These are phyloP conservation scores for Phoronis australis DNA, from an alignment of 2,888 invertebrate species.

Conservation along the genomic window DNA sequence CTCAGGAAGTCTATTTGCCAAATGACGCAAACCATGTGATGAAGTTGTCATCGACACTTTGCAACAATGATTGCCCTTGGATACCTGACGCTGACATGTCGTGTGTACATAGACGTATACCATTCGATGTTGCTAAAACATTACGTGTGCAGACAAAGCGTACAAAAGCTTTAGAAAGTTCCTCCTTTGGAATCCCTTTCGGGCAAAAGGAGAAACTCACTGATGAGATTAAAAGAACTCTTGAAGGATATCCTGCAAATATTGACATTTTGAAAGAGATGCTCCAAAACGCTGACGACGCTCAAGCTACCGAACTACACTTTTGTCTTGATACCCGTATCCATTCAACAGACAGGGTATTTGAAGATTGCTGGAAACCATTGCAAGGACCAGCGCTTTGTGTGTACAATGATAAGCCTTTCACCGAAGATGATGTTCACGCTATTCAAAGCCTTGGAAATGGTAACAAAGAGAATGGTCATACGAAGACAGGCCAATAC, in stretches of 20 bases:
- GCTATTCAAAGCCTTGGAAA: slow-evolving; percentile 43
- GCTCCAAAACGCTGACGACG: slow-evolving; percentile 46
- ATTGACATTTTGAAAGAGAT: too few species aligned
- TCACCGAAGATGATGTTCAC: slow-evolving; percentile 32
- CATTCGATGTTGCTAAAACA: slow-evolving; percentile 24
- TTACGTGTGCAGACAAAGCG: slow-evolving; percentile 23
- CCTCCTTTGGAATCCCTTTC: slow-evolving; percentile 23
- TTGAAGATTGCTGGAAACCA: too few species aligned
- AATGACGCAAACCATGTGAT: slow-evolving; percentile 28
- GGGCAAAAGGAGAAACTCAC: too few species aligned
- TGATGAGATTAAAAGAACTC: slow-evolving; percentile 30
- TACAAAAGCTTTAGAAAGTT: slow-evolving; percentile 5
- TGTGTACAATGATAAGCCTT: too few species aligned
- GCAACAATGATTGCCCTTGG: slow-evolving; percentile 28
- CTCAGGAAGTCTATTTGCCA: slow-evolving; percentile 20
- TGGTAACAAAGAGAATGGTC: slow-evolving; percentile 40
- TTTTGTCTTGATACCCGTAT: slow-evolving; percentile 34
- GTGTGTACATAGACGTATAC: slow-evolving; percentile 21
- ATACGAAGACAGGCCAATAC: slow-evolving; percentile 44
- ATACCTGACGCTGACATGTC: slow-evolving; percentile 20
- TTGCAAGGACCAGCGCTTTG: too few species aligned
- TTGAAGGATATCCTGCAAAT: slow-evolving; percentile 37
- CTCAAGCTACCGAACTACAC: slow-evolving; percentile 35
- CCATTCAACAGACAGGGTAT: slow-evolving; percentile 22
- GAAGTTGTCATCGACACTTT: slow-evolving; percentile 18